Evolutionary conservation across 2,113 vertebrate species (phyloP).

Genomic region (Mesembrinibis cayennensis): DNA sequence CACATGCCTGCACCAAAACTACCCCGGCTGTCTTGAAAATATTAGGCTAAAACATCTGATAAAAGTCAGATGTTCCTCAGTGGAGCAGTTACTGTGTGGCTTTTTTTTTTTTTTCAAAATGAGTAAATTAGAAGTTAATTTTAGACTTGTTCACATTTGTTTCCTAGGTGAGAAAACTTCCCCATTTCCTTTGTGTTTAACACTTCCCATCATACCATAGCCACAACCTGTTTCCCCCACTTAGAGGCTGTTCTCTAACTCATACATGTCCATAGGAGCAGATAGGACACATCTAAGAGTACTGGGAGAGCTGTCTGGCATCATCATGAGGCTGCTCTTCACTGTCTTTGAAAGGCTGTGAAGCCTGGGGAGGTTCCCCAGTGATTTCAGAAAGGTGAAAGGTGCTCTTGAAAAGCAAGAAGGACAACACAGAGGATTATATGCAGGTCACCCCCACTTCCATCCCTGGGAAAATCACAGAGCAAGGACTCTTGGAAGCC

Average conservation of each 20-base stretch:
- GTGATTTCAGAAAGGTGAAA: neutral
- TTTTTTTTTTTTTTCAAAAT: neutral
- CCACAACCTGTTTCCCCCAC: neutral
- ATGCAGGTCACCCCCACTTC: neutral
- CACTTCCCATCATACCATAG: neutral
- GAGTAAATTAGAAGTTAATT: neutral
- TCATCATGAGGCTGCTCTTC: neutral
- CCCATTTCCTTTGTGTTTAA: neutral
- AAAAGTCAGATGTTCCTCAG: neutral
- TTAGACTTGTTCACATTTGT: neutral
- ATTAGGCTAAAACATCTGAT: neutral
- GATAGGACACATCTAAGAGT: neutral
- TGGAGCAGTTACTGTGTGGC: neutral
- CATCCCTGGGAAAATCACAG: neutral
- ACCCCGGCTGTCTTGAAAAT: neutral
- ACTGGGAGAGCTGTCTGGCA: neutral
- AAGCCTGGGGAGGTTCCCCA: neutral
- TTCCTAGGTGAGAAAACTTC: neutral
- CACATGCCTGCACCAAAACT: neutral
- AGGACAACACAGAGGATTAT: neutral
- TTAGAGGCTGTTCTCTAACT: fast-evolving
- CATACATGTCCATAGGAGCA: neutral
- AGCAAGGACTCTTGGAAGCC: neutral
- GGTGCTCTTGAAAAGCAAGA: neutral
- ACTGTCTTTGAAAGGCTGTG: neutral